Conservation (phyloP, 2,888 invertebrate genomes). For the Eupithecia pulchellata region DNA sequence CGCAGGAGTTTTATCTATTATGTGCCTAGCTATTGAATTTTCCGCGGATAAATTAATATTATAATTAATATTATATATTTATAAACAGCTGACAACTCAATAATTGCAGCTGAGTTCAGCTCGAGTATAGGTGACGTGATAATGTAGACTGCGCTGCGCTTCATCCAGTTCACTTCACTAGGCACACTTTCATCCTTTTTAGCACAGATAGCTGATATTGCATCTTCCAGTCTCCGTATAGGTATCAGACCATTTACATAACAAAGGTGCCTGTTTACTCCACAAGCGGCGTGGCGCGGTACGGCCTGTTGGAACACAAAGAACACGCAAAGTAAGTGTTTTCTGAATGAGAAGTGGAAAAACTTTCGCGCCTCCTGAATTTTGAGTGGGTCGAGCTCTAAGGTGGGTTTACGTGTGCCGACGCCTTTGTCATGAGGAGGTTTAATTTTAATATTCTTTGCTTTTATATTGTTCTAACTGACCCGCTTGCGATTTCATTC, state of each 20-base stretch:
- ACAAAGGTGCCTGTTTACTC: slow-evolving; percentile 41
- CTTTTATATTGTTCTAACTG: too few species aligned
- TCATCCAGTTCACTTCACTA: slow-evolving; percentile 6
- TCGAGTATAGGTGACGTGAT: background rate
- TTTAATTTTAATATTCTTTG: slow-evolving; percentile 2
- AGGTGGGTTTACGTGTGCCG: background rate
- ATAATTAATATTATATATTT: background rate
- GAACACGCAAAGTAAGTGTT: slow-evolving; percentile 28
- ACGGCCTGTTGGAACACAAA: slow-evolving; percentile 18
- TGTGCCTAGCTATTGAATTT: background rate
- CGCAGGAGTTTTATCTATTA: background rate
- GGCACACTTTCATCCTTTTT: background rate
- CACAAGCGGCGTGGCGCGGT: slow-evolving; percentile 9
- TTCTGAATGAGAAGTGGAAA: slow-evolving; percentile 11
- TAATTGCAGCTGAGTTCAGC: background rate
- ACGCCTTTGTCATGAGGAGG: background rate
- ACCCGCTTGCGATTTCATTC: too few species aligned
- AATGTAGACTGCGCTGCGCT: background rate
- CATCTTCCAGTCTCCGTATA: slow-evolving; percentile 12
- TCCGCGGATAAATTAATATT: background rate
- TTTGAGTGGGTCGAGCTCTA: slow-evolving; percentile 1
- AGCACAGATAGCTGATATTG: slow-evolving; percentile 13
- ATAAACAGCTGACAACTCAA: background rate
- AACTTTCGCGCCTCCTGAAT: slow-evolving; percentile 18
- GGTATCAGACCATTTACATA: slow-evolving; percentile 38